Evolutionary conservation across 1,140 invertebrate genomes (phyloP), one percentile per base, ranked within the genome.

Genomic region (Subanguina moxae): DNA sequence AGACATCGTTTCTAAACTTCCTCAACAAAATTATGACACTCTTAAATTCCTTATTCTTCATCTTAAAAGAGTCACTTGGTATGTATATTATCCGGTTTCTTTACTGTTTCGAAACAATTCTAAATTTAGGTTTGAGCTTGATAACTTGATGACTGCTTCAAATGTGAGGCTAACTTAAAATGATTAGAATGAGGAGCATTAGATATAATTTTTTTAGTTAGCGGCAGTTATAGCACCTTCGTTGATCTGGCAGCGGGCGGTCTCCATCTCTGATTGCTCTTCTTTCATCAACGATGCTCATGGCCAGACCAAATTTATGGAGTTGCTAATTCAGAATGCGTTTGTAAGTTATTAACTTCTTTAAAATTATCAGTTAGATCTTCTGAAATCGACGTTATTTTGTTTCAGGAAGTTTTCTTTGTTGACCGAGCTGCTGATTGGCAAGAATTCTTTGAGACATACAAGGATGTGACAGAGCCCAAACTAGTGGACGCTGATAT

Each of bases 191-290:
- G 11, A 38, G 11, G 32, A 38, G 11, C 3, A 38, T 38, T 11
- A 38, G 11, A 38, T 38, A 11, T 5, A 38, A 38, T 38, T 38
- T 38, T 38, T 38, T 5, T 11, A 38, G 32, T 38, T 38, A 19
- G 77, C 80, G 13, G 78, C 78, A 19, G 80, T 82, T 7, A 82
- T 82, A 64, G 66, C 80, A 13, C 80, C 80, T 28, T 82, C 80
- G 23, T 59, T 82, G 15, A 70, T 80, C 32, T 82, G 80, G 80
- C 65, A 32, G 1, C 8, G 19, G 19, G 17, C 65, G n/a, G 48
- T 19, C 27, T 3, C 63, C 17, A 52, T 25, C 23, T 52, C 48
- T 7, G 8, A 25, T 21, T 66, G 28, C 30, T 62, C 15, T 1
- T 38, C 70, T n/a, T 70, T 76, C 23, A 74, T 74, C 43, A 74